A percentile compares a stretch with the other conserved stretches of the same genome.
Evolutionary conservation across 2,113 vertebrate species (phyloP).

Genomic region (Micronycteris hirsuta): DNA sequence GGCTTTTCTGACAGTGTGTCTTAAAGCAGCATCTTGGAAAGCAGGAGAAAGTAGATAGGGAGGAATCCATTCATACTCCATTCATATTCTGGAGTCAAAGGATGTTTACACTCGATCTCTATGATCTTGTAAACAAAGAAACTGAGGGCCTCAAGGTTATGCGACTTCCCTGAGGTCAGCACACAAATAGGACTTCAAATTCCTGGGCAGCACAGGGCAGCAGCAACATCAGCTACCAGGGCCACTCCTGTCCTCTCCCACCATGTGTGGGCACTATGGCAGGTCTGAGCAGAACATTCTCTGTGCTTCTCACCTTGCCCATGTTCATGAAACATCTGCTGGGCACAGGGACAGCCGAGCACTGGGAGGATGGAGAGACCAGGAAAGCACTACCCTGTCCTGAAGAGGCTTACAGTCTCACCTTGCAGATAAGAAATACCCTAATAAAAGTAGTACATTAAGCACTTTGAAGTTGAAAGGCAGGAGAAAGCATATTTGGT

Average conservation of each 20-base stretch:
- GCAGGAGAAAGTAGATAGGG: neutral
- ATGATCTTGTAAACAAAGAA: neutral
- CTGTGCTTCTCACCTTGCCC: neutral
- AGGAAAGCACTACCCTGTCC: neutral
- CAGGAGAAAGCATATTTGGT: neutral
- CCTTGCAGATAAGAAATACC: neutral
- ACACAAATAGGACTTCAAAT: neutral
- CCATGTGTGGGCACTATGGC: fast-evolving
- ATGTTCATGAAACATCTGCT: neutral
- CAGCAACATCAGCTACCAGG: neutral
- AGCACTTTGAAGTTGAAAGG: neutral
- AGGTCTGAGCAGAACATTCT: neutral
- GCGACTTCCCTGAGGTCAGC: neutral
- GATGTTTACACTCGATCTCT: neutral
- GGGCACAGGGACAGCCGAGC: neutral
- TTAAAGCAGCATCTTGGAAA: neutral
- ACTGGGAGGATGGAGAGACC: neutral
- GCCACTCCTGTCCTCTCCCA: neutral
- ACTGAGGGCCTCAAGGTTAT: neutral
- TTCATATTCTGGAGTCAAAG: neutral
- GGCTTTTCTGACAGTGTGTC: neutral
- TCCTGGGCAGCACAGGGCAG: neutral
- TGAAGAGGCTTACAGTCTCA: neutral
- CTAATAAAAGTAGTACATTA: neutral
- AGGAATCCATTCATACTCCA: neutral